Conservation (phyloP, 2,113 vertebrate species). For the Laterallus jamaicensis region DNA sequence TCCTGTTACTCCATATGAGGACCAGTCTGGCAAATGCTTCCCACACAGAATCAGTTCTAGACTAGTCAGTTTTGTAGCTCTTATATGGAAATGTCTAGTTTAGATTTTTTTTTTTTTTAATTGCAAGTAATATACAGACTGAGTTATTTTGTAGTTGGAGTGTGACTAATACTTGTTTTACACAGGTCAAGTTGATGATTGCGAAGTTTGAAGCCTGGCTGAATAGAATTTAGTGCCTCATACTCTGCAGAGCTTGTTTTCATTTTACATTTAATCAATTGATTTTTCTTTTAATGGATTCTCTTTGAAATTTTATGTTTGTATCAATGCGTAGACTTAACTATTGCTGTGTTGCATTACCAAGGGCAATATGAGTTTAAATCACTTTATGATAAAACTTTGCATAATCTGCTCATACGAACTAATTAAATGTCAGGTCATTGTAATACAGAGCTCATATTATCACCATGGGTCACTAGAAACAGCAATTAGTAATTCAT, state of each 20-base stretch:
- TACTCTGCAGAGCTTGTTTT: conserved; percentile 15
- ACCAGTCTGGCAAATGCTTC: not conserved
- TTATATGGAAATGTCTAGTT: not conserved
- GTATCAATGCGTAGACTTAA: not conserved
- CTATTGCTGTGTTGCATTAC: not conserved
- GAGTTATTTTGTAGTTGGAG: conserved; percentile 15
- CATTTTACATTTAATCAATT: conserved; percentile 44
- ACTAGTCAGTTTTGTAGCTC: not conserved
- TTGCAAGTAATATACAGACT: not conserved
- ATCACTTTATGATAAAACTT: conserved; percentile 67
- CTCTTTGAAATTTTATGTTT: conserved; percentile 49
- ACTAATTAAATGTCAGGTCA: conserved; percentile 76
- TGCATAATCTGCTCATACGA: conserved; percentile 72
- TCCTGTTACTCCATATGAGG: not conserved
- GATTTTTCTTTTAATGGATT: conserved; percentile 46
- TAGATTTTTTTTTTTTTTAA: not conserved
- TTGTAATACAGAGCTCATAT: conserved; percentile 73
- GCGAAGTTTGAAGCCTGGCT: conserved; percentile 27
- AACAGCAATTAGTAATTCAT: conserved; percentile 75
- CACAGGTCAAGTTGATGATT: conserved; percentile 22
- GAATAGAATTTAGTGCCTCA: conserved; percentile 31
- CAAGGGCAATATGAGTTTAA: conserved; percentile 51
- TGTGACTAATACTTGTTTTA: conserved; percentile 24
- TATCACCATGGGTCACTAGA: conserved; percentile 70
- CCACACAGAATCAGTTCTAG: not conserved